Evolutionary conservation across 1,140 invertebrate species (phyloP), one percentile per base, ranked within the genome.

Genomic region (Radopholus similis): DNA sequence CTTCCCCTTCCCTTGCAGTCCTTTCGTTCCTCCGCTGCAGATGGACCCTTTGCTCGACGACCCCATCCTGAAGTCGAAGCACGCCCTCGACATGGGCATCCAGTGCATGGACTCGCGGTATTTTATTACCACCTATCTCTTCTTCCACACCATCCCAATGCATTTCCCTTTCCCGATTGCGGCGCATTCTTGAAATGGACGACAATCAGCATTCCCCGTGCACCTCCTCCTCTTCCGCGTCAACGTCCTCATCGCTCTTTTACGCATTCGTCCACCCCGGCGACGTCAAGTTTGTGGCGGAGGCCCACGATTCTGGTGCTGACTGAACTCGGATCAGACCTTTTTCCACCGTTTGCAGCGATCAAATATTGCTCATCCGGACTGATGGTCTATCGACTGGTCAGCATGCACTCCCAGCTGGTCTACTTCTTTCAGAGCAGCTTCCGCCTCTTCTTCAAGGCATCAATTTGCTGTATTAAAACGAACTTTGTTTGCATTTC

Each of bases 21-120:
- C 95, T 0, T 97, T 97, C 81, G 95, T 95, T 0, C 95, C 95
- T 11, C 90, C 93, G 2, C 92, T 91, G 49, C 84, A 92, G 13
- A 83, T 92, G 23, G 91, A 93, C 83, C 90, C 91, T 75, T 90
- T 90, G 4, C 90, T 92, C 78, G 92, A 94, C 81, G 93, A 97
- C 85, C 90, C 94, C 64, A 95, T 95, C 89, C 97, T 98, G 85
- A 97, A 97, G 85, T 95, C 91, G 81, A 97, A 97, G 86, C 95
- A 97, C 86, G 96, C 96, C 83, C 87, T 98, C 58, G 94, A 97
- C 85, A 87, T 98, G 28, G 89, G 90, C 54, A 87, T 96, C 38
- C 90, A 97, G 53, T 95, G 92, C 4, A 96, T 98, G 91, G 95
- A 98, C 85, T 44, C 91, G 37, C 55, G 75, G 34, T 70, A 18